Evolutionary conservation across 2,113 vertebrate genomes (phyloP).

Genomic region (Callopanchax toddi): DNA sequence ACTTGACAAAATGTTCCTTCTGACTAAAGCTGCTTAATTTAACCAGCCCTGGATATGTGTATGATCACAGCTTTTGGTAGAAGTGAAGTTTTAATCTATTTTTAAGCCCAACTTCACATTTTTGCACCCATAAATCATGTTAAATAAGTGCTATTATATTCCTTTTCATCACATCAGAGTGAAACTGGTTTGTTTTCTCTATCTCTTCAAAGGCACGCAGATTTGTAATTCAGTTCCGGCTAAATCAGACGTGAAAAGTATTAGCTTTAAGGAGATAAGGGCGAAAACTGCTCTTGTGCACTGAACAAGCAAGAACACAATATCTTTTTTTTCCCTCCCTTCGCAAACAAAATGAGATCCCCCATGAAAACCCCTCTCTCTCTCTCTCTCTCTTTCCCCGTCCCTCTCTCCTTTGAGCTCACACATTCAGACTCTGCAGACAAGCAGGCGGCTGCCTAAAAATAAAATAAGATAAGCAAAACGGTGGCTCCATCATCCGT

Average conservation of each 20-base stretch:
- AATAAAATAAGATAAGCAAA: slow-evolving; percentile 69
- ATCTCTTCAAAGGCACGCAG: slow-evolving; percentile 5
- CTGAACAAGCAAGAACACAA: slow-evolving; percentile 41
- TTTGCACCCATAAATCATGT: slow-evolving; percentile 1
- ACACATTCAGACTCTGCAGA: background rate
- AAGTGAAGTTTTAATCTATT: background rate
- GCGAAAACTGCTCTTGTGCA: slow-evolving; percentile 30
- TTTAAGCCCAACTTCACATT: background rate
- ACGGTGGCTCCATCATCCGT: slow-evolving; percentile 76
- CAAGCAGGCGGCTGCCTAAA: slow-evolving; percentile 48
- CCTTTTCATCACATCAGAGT: slow-evolving; percentile 19
- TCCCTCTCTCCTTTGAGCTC: background rate
- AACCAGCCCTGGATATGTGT: too few relatives aligned
- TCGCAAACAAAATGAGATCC: slow-evolving; percentile 53
- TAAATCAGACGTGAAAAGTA: slow-evolving; percentile 48
- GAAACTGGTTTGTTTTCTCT: slow-evolving; percentile 28
- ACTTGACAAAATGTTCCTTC: too few relatives aligned
- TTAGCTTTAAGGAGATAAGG: slow-evolving; percentile 52
- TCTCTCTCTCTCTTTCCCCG: background rate
- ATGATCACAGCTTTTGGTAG: background rate
- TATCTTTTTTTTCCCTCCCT: slow-evolving; percentile 21
- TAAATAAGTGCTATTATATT: slow-evolving; percentile 25
- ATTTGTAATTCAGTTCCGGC: slow-evolving; percentile 50
- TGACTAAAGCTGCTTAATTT: too few relatives aligned
- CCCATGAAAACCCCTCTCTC: background rate